Conservation (phyloP, 2,888 invertebrate species). For the Philereme vetulata region DNA sequence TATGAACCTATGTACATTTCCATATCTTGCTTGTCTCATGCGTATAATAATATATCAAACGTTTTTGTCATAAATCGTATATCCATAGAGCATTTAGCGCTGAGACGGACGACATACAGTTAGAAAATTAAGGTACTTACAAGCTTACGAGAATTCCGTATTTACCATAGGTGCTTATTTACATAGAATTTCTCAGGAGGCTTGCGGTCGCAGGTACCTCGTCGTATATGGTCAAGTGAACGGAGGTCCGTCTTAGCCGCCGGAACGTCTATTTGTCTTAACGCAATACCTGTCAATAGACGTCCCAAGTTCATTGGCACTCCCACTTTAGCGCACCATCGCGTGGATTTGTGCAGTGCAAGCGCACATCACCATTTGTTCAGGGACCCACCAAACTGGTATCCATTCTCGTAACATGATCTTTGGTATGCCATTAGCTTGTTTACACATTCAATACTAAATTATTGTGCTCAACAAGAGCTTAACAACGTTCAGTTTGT, state of each 20-base stretch:
- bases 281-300: conserved; percentile 83
- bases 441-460: conserved; percentile 76
- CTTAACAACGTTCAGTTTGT: conserved; percentile 55
- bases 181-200: conserved; percentile 78
- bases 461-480: conserved; percentile 67
- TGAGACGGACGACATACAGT: conserved; percentile 52
- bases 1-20: background rate
- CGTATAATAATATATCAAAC: background rate
- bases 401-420: conserved; percentile 70
- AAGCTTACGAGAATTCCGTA: conserved; percentile 73
- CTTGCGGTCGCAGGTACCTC: conserved; percentile 63
- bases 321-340: conserved; percentile 78
- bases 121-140: conserved; percentile 59
- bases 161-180: conserved; percentile 74
- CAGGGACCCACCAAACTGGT: conserved; percentile 72
- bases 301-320: conserved; percentile 82
- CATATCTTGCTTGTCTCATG: background rate
- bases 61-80: conserved; percentile 15
- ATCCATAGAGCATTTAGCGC: conserved; percentile 17
- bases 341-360: conserved; percentile 77
- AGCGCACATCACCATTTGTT: conserved; percentile 62
- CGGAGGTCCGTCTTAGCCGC: conserved; percentile 77
- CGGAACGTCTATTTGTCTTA: conserved; percentile 80
- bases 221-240: conserved; percentile 71
- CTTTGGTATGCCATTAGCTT: conserved; percentile 75